phyloP scores from a whole-genome alignment of 2,888 invertebrate species.

The Cheiracanthium punctorium region DNA sequence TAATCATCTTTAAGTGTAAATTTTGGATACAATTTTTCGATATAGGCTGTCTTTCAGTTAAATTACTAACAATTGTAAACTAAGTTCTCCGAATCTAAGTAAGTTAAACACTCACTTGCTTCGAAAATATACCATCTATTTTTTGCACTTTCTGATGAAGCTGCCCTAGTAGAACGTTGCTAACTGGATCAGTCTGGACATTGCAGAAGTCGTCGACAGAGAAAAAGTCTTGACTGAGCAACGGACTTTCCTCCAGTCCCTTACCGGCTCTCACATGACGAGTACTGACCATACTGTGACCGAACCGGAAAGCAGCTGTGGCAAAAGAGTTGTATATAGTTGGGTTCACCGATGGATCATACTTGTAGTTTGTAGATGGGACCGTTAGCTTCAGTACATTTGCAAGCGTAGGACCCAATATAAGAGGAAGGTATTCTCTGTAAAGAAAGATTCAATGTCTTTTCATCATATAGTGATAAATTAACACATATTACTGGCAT shows the following conservation, averaged over 20 bases:
- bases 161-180: conserved; percentile 92
- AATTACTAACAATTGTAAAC: too few species aligned
- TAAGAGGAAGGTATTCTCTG: conserved; percentile 38
- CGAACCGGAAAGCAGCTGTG: conserved; percentile 92
- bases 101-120: conserved; percentile 77
- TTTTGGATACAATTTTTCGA: too few species aligned
- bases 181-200: conserved; percentile 90
- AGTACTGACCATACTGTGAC: conserved; percentile 89
- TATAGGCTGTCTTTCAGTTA: too few species aligned
- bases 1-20: too few species aligned
- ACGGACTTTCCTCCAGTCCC: conserved; percentile 84
- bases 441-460: background rate
- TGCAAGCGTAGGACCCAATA: conserved; percentile 21
- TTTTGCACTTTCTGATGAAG: conserved; percentile 95
- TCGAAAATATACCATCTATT: conserved; percentile 93
- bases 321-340: conserved; percentile 91
- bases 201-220: conserved; percentile 86
- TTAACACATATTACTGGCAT: too few species aligned
- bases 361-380: conserved; percentile 84
- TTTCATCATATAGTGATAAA: too few species aligned
- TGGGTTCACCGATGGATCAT: conserved; percentile 89
- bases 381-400: conserved; percentile 12
- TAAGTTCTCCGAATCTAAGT: too few species aligned
- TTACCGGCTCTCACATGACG: conserved; percentile 29
- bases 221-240: conserved; percentile 72